Conservation (phyloP, 2,113 vertebrate genomes). For the Aptenodytes patagonicus region DNA sequence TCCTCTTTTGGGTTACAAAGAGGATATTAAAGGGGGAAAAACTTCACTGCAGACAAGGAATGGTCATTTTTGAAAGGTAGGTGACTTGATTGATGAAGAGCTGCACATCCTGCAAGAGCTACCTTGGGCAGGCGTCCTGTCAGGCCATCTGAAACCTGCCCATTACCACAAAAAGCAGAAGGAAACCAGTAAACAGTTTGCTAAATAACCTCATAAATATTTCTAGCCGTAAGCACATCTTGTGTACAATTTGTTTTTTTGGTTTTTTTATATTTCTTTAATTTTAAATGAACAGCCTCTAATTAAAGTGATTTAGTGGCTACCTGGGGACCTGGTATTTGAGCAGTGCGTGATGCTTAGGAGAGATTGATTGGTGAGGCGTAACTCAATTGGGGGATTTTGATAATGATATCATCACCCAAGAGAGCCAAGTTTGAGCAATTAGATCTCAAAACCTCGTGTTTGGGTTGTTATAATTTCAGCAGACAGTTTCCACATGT, state of each 20-base stretch:
- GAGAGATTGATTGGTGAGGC: slow-evolving; percentile 58
- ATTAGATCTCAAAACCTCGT: slow-evolving; percentile 18
- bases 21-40: background rate
- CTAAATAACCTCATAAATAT: slow-evolving; percentile 58
- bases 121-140: background rate
- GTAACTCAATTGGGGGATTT: slow-evolving; percentile 31
- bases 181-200: background rate
- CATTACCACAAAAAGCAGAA: background rate
- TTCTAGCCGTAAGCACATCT: slow-evolving; percentile 20
- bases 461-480: slow-evolving; percentile 3
- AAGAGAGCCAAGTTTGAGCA: slow-evolving; percentile 29
- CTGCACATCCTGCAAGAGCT: background rate
- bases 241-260: slow-evolving; percentile 46
- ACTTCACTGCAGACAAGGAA: background rate
- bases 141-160: background rate
- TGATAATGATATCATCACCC: slow-evolving; percentile 37
- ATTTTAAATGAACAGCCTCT: slow-evolving; percentile 71
- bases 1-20: slow-evolving; percentile 11
- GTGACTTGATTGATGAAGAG: background rate
- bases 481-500: background rate
- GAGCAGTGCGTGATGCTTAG: slow-evolving; percentile 18
- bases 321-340: slow-evolving; percentile 74
- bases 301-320: slow-evolving; percentile 74
- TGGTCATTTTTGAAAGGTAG: background rate
- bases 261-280: slow-evolving; percentile 58